Conservation (phyloP, 2,113 vertebrate genomes). For the Nycticebus coucang region DNA sequence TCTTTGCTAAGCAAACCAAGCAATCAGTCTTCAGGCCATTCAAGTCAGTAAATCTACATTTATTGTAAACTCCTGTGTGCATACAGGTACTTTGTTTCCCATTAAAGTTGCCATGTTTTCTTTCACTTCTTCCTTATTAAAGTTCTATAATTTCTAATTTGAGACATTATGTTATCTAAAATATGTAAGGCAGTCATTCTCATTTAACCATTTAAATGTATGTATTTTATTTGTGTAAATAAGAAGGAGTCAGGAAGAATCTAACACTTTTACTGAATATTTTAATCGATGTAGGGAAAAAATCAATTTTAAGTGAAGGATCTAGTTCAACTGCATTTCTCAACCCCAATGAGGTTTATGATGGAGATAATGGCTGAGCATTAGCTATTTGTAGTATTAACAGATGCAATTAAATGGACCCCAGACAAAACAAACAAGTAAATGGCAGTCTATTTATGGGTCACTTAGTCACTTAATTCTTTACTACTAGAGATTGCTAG, state of each 20-base stretch:
- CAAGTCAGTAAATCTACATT: neutral
- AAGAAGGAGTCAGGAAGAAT: neutral
- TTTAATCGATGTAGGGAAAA: neutral
- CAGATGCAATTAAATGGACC: slow-evolving; percentile 70
- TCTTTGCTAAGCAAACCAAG: neutral
- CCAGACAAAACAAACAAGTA: slow-evolving; percentile 76
- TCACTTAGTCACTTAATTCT: slow-evolving; percentile 68
- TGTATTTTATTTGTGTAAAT: neutral
- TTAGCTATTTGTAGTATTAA: slow-evolving; percentile 47
- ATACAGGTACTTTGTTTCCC: neutral
- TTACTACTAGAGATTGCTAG: slow-evolving; percentile 69
- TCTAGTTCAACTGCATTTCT: neutral
- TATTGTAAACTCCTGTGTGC: neutral
- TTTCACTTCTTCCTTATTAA: neutral
- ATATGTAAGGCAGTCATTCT: neutral
- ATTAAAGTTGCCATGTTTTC: neutral
- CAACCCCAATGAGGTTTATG: slow-evolving; percentile 7
- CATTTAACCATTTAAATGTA: neutral
- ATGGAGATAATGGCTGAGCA: slow-evolving; percentile 59
- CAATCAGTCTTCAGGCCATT: neutral
- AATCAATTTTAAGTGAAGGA: slow-evolving; percentile 33
- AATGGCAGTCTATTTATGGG: slow-evolving; percentile 44
- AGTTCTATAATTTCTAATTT: neutral
- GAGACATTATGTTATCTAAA: neutral
- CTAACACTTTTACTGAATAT: neutral